Base-by-base conservation (phyloP, 2,797 vertebrate species). In the Amazona ochrocephala region DNA sequence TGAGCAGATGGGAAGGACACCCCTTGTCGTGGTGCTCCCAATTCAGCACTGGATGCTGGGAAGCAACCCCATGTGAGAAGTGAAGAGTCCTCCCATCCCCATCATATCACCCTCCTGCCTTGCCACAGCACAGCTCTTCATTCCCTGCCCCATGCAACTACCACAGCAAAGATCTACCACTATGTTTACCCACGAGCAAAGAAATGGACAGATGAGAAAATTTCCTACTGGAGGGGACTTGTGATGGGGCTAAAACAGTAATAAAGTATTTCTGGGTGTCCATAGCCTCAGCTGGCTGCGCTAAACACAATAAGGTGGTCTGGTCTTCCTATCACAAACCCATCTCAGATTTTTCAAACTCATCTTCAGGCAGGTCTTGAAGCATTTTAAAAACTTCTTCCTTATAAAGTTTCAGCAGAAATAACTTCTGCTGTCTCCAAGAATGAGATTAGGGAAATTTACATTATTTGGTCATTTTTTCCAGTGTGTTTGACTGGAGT, bases 41-140 rank as follows among this genome's bases (percentile, higher is more conserved):
- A 1, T 26, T 37, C 39, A 22, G 10, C 0, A 1, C 72, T 16
- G 68, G 34, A 11, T 74, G 41, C 44, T 90, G 56, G 61, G 83
- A 27, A 60, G 56, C 37, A 27, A 23, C 21, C 1, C 34, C 41
- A 11, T 0, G 0, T 4, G 11, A 80, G 45, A 80, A 60, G 21
- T 1, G 41, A 24, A 47, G 71, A 47, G 66, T 22, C 21, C 51
- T 64, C 27, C 80, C 3, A 2, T 20, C 42, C 64, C 21, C 34
- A 11, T 37, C 41, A 4, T 0, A 4, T 9, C 48, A 47, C 19
- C 34, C 47, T 56, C 56, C 70, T 18, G 42, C 13, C 4, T 0
- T 20, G 60, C 39, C 39, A 18, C 0, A 11, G 39, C 30, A 37
- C 54, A 77, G 47, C 0, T 0, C 48, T 67, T 77, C 3, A 0